Base-by-base conservation (phyloP, 2,888 invertebrate species). In the Aleiodes testaceus region DNA sequence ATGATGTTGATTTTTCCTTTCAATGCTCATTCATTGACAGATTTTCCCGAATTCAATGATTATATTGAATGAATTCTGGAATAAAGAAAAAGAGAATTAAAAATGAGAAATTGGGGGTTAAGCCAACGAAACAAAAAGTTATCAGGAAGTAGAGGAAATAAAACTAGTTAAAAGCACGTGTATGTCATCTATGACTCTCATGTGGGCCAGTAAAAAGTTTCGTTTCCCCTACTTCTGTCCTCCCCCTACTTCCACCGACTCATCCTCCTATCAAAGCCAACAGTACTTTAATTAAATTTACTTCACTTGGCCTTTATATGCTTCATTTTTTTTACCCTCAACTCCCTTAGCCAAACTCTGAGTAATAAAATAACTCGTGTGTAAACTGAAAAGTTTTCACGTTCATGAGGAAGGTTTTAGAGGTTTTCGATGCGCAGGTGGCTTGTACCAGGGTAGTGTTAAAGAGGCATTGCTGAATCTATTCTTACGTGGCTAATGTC, bases 281-380 rank as follows among this genome's bases (percentile, higher is more conserved):
- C 50, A 50, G 53, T 66, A 71, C 67, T 74, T 75, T 77, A 75
- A 77, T 77, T 75, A 74, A 77, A 77, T 77, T 75, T 74, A 75
- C 75, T 75, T 73, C 66, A 67, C 69, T 74, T 70, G 70, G 69
- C 69, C 72, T 63, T 73, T 70, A 66, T 70, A 66, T 68, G 14
- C 63, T 68, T 73, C 52, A 67, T 36, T 36, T 36, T 7, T 36
- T 36, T 36, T 36, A 9, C 36, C 59, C 55, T 45, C 50, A 45
- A 36, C 53, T 6, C 20, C 18, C 4, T 45, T n/a, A 22, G 11
- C 50, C 63, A 63, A 63, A 63, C 63, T 45, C 16, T 22, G 53
- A 20, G 63, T 59, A 22, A 68, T 70, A 68, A 72, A 72, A 74
- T 70, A 72, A 68, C 52, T 47, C 68, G 61, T n/a, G 47, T 53